Base-by-base conservation (phyloP, 2,113 vertebrate species). In the Leucoraja erinaceus region DNA sequence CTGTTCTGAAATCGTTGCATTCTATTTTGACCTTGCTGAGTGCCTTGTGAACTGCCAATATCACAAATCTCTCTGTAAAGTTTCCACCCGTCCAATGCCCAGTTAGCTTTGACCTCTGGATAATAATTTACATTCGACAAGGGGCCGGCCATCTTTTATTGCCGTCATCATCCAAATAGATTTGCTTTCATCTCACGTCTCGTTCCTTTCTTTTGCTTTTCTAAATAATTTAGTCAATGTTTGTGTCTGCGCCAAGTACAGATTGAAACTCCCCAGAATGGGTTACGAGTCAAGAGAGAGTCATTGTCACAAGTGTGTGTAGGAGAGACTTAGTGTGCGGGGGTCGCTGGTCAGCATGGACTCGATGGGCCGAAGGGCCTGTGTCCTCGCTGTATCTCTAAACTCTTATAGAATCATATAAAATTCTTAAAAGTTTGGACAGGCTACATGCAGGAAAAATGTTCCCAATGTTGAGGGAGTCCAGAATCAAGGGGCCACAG, bases 91-190 rank as follows among this genome's bases (percentile, higher is more conserved):
- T n/a, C 5, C 61, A 28, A 88, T 66, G 83, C 12, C 0, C 59
- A 63, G 28, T 88, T 88, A 31, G 61, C 31, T 63, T 33, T 14
- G 12, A 77, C 12, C n/a, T 33, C n/a, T 77, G n/a, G 59, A n/a
- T 66, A 86, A 86, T 86, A 61, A 86, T 86, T 86, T 86, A 18
- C 83, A 16, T 63, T 61, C 59, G 14, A 31, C 59, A 88, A 88
- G 38, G 83, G n/a, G n/a, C n/a, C n/a, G n/a, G 83, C 59, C 59
- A 63, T 56, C 56, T 16, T 88, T 88, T 63, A 88, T 88, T 88
- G 14, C 59, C 83, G 31, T 88, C 83, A 88, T 63, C 83, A 63
- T 88, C n/a, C 83, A 88, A 66, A 28, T 28, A 63, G 59, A 11
- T 66, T 72, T 88, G 59, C 59, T 88, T 63, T 88, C 63, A 88